Conservation (phyloP, 2,888 invertebrate genomes). For the Luffia ferchaultella region DNA sequence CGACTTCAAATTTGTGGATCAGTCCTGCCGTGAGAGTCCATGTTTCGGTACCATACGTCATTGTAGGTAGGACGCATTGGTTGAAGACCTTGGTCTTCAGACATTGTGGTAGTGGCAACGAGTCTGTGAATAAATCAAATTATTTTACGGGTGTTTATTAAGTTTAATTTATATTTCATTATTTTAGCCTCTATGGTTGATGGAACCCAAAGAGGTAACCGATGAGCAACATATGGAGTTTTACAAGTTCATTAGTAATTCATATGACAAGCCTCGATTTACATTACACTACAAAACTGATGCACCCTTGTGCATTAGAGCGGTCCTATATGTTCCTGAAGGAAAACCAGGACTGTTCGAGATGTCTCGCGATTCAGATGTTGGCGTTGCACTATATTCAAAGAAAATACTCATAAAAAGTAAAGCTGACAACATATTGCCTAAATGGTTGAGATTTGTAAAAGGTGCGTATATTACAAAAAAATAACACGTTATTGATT, state of each 20-base stretch:
- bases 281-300: slow-evolving; percentile 93
- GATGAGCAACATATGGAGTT: slow-evolving; percentile 91
- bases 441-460: slow-evolving; percentile 94
- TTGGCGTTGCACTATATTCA: slow-evolving; percentile 90
- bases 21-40: too few species aligned
- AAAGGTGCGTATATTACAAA: too few species aligned
- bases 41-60: too few species aligned
- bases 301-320: slow-evolving; percentile 89
- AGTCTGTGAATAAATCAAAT: background rate
- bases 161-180: slow-evolving; percentile 1
- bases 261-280: slow-evolving; percentile 89
- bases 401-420: slow-evolving; percentile 93
- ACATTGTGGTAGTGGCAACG: background rate
- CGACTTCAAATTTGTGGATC: too few species aligned
- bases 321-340: slow-evolving; percentile 93
- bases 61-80: too few species aligned
- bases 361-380: slow-evolving; percentile 83
- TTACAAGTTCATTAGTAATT: slow-evolving; percentile 87
- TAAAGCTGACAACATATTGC: slow-evolving; percentile 88
- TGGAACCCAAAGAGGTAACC: slow-evolving; percentile 88
- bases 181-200: slow-evolving; percentile 87
- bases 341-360: slow-evolving; percentile 92
- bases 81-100: too few species aligned
- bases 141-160: background rate
- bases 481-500: too few species aligned